Evolutionary conservation across 2,797 vertebrate genomes (phyloP).

Genomic region (Melanotaenia pygmaea): DNA sequence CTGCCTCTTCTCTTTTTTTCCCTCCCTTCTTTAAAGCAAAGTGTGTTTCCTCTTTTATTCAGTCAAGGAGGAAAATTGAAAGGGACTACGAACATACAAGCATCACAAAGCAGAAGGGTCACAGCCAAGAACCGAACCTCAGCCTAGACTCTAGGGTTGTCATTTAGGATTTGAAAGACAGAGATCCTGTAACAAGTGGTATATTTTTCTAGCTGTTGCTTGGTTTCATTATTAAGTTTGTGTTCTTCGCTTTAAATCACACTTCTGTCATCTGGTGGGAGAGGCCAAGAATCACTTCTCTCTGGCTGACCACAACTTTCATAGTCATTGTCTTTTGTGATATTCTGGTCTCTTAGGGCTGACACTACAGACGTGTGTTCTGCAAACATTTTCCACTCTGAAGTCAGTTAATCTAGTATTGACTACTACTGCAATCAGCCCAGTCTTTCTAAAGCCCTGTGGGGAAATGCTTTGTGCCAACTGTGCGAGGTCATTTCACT

Average conservation of each 20-base stretch:
- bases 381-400: constrained; percentile 43
- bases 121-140: constrained; percentile 51
- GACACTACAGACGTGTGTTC: constrained; percentile 21
- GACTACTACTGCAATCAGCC: constrained; percentile 36
- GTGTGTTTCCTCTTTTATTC: constrained; percentile 73
- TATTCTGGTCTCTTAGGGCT: constrained; percentile 12
- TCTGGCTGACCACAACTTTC: constrained; percentile 1
- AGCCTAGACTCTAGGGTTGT: constrained; percentile 45
- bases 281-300: not conserved
- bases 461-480: constrained; percentile 20
- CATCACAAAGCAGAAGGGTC: constrained; percentile 58
- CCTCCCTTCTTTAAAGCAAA: constrained; percentile 45
- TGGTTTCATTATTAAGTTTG: constrained; percentile 18
- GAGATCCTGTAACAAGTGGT: constrained; percentile 42
- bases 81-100: constrained; percentile 58
- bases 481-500: constrained; percentile 19
- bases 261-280: constrained; percentile 5
- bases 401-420: constrained; percentile 43
- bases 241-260: constrained; percentile 18
- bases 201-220: constrained; percentile 13
- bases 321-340: constrained; percentile 7
- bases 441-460: constrained; percentile 29
- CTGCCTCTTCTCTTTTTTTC: constrained; percentile 44
- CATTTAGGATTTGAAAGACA: constrained; percentile 37
- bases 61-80: constrained; percentile 63